These are phyloP conservation scores for Drosophila pachea DNA, from an alignment of 1,140 invertebrate genomes.

Conservation along the genomic window DNA sequence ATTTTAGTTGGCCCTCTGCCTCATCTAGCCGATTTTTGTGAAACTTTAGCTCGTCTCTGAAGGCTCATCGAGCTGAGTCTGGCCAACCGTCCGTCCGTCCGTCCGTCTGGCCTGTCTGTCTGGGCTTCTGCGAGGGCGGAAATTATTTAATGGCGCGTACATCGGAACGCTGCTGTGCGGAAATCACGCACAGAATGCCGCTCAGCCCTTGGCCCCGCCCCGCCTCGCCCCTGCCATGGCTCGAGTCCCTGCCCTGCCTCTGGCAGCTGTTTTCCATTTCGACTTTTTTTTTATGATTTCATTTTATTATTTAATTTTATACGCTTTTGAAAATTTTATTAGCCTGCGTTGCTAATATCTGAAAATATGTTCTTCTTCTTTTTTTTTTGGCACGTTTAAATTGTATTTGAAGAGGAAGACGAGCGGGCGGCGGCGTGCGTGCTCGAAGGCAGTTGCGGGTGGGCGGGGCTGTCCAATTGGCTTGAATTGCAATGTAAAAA, in stretches of 20 bases:
- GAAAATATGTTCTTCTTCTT: slow-evolving; percentile 30
- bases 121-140: slow-evolving; percentile 53
- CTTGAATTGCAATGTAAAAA: too few relatives aligned
- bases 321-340: slow-evolving; percentile 62
- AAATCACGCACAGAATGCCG: slow-evolving; percentile 68
- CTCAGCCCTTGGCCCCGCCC: neutral
- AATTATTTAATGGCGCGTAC: slow-evolving; percentile 77
- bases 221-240: too few relatives aligned
- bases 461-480: too few relatives aligned
- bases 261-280: slow-evolving; percentile 62
- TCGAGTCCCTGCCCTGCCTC: neutral
- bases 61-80: slow-evolving; percentile 7
- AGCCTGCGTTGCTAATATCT: slow-evolving; percentile 22
- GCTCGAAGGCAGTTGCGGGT: too few relatives aligned
- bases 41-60: slow-evolving; percentile 43
- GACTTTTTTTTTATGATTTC: slow-evolving; percentile 35
- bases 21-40: slow-evolving; percentile 46
- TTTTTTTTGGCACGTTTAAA: slow-evolving; percentile 9
- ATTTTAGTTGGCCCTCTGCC: slow-evolving; percentile 57
- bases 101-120: neutral
- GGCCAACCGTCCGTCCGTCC: too few relatives aligned
- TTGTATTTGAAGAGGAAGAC: slow-evolving; percentile 6
- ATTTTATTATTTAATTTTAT: slow-evolving; percentile 45
- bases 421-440: too few relatives aligned
- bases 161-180: slow-evolving; percentile 61